Evolutionary conservation across 2,888 invertebrate species (phyloP).

Genomic region (Odontocolon sp.): DNA sequence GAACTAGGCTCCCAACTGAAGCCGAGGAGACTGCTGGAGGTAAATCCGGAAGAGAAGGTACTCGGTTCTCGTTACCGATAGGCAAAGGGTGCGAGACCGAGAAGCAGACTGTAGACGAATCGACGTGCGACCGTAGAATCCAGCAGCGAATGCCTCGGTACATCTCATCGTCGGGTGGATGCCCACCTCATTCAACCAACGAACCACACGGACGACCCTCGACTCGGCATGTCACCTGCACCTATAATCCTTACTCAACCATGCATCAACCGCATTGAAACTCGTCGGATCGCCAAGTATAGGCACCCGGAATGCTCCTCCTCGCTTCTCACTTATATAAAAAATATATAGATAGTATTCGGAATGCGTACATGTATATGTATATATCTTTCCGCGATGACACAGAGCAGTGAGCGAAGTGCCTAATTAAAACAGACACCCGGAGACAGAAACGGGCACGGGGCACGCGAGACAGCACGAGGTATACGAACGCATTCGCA

Average conservation of each 20-base stretch:
- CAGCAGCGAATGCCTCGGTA: too few species aligned
- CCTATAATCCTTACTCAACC: slow-evolving; percentile 80
- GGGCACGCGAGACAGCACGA: slow-evolving; percentile 55
- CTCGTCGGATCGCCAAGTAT: slow-evolving; percentile 74
- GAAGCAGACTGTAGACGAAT: too few species aligned
- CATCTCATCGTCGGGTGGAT: too few species aligned
- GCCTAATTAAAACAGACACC: slow-evolving; percentile 83
- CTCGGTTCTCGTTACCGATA: slow-evolving; percentile 33
- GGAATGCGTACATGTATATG: slow-evolving; percentile 55
- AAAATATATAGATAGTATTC: slow-evolving; percentile 14
- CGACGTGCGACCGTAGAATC: too few species aligned
- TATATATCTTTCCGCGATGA: slow-evolving; percentile 59
- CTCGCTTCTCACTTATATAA: slow-evolving; percentile 47
- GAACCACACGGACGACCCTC: slow-evolving; percentile 54
- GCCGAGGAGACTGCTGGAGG: slow-evolving; percentile 1
- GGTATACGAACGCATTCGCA: slow-evolving; percentile 58
- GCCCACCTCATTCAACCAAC: slow-evolving; percentile 9
- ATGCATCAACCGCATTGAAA: slow-evolving; percentile 78
- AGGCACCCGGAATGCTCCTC: slow-evolving; percentile 68
- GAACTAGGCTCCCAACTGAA: slow-evolving; percentile 29
- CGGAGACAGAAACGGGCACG: slow-evolving; percentile 76
- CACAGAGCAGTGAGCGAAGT: slow-evolving; percentile 75
- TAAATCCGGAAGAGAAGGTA: slow-evolving; percentile 46
- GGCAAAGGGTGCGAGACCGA: slow-evolving; percentile 41
- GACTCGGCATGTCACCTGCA: slow-evolving; percentile 72